phyloP scores from a whole-genome alignment of 2,113 vertebrate genomes.

The Oncorhynchus keta region DNA sequence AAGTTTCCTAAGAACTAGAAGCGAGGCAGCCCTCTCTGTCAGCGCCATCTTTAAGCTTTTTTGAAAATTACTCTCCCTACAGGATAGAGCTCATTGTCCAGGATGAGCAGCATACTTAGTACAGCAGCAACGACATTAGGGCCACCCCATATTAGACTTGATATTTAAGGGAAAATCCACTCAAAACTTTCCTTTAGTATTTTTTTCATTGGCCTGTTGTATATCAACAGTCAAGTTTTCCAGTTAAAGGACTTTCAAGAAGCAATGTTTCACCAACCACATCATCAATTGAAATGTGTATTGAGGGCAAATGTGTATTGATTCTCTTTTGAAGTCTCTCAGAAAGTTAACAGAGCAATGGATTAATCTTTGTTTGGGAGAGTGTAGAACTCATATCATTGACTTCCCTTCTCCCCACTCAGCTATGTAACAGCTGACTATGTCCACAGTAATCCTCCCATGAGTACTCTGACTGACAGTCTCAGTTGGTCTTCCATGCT shows the following conservation, averaged over 20 bases:
- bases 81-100: background rate
- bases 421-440: background rate
- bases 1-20: too few relatives aligned
- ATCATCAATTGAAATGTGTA: too few relatives aligned
- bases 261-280: too few relatives aligned
- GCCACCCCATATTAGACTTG: background rate
- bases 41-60: too few relatives aligned
- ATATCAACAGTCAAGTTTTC: too few relatives aligned
- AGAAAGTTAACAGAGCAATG: too few relatives aligned
- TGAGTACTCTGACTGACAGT: background rate
- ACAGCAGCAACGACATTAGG: background rate
- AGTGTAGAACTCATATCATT: background rate
- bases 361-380: background rate
- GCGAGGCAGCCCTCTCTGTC: too few relatives aligned
- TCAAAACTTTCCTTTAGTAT: too few relatives aligned
- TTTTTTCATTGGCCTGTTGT: too few relatives aligned
- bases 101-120: background rate
- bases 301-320: too few relatives aligned
- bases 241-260: too few relatives aligned
- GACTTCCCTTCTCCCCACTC: background rate
- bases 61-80: background rate
- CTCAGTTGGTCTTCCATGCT: background rate
- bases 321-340: too few relatives aligned
- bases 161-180: background rate
- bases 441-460: background rate